phyloP scores from a whole-genome alignment of 2,888 invertebrate species.

The Conus canariensis region DNA sequence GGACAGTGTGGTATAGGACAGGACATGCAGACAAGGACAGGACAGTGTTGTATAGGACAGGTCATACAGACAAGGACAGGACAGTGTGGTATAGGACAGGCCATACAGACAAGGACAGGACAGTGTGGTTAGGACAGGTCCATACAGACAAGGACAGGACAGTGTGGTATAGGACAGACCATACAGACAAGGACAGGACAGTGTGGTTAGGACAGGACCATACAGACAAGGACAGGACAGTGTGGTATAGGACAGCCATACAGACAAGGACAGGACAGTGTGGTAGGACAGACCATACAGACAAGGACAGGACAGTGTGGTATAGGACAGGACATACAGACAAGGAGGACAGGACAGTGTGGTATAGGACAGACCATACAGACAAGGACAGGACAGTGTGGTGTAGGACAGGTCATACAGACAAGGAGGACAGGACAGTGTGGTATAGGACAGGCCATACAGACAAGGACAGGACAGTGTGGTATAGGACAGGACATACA shows the following conservation, averaged over 20 bases:
- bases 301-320: too few species aligned
- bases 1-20: background rate
- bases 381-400: too few species aligned
- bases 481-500: background rate
- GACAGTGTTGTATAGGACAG: too few species aligned
- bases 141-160: background rate
- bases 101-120: too few species aligned
- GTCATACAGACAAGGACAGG: too few species aligned
- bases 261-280: background rate
- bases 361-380: too few species aligned
- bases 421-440: background rate
- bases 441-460: background rate
- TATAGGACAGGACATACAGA: too few species aligned
- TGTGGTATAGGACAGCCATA: background rate
- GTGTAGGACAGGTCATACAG: background rate
- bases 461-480: background rate
- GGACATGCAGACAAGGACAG: background rate
- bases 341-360: too few species aligned
- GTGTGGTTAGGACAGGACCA: too few species aligned
- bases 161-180: background rate
- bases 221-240: background rate
- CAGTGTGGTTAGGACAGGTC: too few species aligned
- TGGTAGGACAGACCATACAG: too few species aligned
- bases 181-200: background rate
- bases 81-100: too few species aligned